Evolutionary conservation across 2,797 vertebrate genomes (phyloP), one percentile per base, ranked within the genome.

Genomic region (Ctenochaetus hawaiiensis): DNA sequence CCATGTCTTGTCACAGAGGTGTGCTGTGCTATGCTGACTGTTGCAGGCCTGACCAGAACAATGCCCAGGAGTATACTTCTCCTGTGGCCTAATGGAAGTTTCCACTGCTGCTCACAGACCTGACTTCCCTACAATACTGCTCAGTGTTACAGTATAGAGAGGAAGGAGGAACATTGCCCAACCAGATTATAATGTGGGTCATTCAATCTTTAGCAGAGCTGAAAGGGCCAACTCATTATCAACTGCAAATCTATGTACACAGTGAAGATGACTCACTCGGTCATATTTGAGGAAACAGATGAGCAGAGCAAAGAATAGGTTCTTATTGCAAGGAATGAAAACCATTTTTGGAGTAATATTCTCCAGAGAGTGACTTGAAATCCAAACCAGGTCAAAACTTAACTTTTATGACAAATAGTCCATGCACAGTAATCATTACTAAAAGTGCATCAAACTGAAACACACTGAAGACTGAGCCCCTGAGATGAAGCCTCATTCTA

Each of bases 41-140:
- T 77, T 84, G 70, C 82, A 80, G 74, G 65, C 77, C 75, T 87
- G 78, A 86, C 74, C 80, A 86, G 70, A 90, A 92, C 88, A 91
- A 89, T 83, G 68, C 89, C 84, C 86, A 77, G 68, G 81, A 77
- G 85, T 70, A 78, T 78, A 70, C 67, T 77, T 72, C 80, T 85
- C 72, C 52, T 61, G 53, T 69, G 67, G 83, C 77, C 65, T 47
- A 60, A 76, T 88, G 87, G 77, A 92, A 91, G 84, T 85, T 90
- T 90, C 87, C 88, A 87, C 80, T 87, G 81, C 86, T 23, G 77
- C 77, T 80, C 69, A 68, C 81, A 81, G 57, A 68, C 65, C 30
- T 67, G 58, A 82, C 70, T 78, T 67, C 65, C 74, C 67, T 62
- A 78, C 75, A 82, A 69, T 77, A 63, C 75, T 57, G 75, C 75